Evolutionary conservation across 2,797 vertebrate species (phyloP).

Genomic region (Pseudopleuronectes americanus): DNA sequence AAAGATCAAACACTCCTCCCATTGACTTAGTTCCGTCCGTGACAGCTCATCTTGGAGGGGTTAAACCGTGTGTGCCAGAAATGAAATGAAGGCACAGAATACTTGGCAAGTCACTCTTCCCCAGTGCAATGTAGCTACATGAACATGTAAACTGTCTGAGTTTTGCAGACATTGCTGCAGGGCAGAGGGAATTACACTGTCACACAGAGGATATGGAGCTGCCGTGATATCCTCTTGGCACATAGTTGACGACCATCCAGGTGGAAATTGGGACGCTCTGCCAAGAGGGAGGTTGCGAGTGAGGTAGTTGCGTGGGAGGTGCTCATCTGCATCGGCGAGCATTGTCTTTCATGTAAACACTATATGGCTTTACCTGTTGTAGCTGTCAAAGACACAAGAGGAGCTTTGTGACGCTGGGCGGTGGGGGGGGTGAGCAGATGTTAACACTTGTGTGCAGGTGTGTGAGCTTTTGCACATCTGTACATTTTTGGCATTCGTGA

Average conservation of each 20-base stretch:
- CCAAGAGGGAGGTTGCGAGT: conserved; percentile 78
- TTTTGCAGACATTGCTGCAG: conserved; percentile 94
- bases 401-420: conserved; percentile 34
- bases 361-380: conserved; percentile 62
- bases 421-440: conserved; percentile 37
- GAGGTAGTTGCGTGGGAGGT: conserved; percentile 68
- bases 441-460: conserved; percentile 29
- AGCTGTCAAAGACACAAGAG: conserved; percentile 49
- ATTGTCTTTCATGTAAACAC: conserved; percentile 59
- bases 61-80: conserved; percentile 76
- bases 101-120: conserved; percentile 83
- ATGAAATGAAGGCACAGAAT: conserved; percentile 81
- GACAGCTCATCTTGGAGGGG: conserved; percentile 62
- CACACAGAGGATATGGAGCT: conserved; percentile 92
- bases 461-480: conserved; percentile 42
- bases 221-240: conserved; percentile 92
- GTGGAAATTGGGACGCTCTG: conserved; percentile 84
- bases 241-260: conserved; percentile 96
- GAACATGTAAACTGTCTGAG: conserved; percentile 95
- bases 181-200: conserved; percentile 97
- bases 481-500: conserved; percentile 43
- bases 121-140: conserved; percentile 86
- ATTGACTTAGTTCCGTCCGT: conserved; percentile 55
- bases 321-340: conserved; percentile 70
- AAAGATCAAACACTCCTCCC: conserved; percentile 47